phyloP scores from a whole-genome alignment of 2,888 invertebrate species.

The Chrysolina americana region DNA sequence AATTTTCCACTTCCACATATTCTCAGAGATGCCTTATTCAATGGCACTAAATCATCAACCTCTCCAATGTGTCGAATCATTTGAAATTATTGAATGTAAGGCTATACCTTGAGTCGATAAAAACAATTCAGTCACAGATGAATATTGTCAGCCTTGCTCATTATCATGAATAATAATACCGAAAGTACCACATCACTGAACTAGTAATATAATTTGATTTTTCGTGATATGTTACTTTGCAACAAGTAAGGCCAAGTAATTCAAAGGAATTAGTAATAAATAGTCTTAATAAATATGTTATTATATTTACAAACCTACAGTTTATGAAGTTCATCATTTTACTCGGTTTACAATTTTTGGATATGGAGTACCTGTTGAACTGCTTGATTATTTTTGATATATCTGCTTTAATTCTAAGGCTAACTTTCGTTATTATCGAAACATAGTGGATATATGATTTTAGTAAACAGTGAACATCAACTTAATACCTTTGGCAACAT shows the following conservation, averaged over 20 bases:
- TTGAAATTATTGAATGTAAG: neutral
- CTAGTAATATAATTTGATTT: neutral
- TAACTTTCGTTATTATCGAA: neutral
- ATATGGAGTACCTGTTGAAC: neutral
- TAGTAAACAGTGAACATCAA: neutral
- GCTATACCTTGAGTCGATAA: conserved; percentile 24
- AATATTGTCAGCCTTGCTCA: conserved; percentile 16
- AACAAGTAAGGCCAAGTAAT: neutral
- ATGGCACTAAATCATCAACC: conserved; percentile 59
- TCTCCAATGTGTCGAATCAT: conserved; percentile 37
- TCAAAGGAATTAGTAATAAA: conserved; percentile 15
- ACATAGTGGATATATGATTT: neutral
- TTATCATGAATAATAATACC: conserved; percentile 6
- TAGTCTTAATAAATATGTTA: conserved; percentile 27
- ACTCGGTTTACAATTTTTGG: neutral
- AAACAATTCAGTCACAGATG: conserved; percentile 24
- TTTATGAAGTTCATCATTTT: conserved; percentile 11
- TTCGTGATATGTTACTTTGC: conserved; percentile 20
- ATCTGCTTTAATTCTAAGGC: neutral
- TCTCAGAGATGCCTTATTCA: conserved; percentile 54
- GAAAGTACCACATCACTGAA: conserved; percentile 4
- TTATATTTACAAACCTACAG: conserved; percentile 26
- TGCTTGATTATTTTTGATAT: too few relatives aligned
- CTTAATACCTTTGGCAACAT: neutral
- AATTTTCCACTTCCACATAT: conserved; percentile 1